These are phyloP conservation scores for Aleadryas rufinucha DNA, from an alignment of 2,113 vertebrate species.

Conservation along the genomic window DNA sequence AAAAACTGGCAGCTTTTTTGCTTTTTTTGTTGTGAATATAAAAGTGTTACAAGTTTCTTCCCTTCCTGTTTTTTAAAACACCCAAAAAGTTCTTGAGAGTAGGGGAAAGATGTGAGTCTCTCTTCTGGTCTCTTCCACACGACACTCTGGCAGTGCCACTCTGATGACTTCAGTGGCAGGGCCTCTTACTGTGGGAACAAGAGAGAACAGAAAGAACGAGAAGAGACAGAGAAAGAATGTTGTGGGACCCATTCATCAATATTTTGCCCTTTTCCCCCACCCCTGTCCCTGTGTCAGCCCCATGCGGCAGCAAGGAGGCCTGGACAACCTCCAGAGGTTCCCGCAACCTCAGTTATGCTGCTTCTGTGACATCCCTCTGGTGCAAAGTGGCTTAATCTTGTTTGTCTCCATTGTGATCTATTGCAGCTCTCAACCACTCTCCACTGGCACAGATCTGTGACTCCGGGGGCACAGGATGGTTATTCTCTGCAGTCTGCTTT, in stretches of 20 bases:
- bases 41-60: neutral
- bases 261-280: neutral
- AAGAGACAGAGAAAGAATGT: accelerated
- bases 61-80: neutral
- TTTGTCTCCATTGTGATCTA: neutral
- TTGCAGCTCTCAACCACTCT: neutral
- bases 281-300: neutral
- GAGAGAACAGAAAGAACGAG: neutral
- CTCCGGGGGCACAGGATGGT: neutral
- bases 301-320: accelerated
- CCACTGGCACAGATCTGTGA: neutral
- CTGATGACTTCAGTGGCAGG: accelerated
- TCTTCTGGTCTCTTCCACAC: neutral
- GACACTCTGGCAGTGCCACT: neutral
- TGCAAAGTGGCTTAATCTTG: neutral
- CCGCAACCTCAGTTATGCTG: neutral
- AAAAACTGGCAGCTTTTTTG: neutral
- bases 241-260: neutral
- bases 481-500: neutral
- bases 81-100: neutral
- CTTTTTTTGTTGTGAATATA: neutral
- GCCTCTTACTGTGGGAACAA: neutral
- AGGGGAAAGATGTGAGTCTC: neutral
- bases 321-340: neutral
- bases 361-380: neutral